These are phyloP conservation scores for Phataginus tetradactyla DNA, from an alignment of 2,797 vertebrate genomes.

Conservation along the genomic window DNA sequence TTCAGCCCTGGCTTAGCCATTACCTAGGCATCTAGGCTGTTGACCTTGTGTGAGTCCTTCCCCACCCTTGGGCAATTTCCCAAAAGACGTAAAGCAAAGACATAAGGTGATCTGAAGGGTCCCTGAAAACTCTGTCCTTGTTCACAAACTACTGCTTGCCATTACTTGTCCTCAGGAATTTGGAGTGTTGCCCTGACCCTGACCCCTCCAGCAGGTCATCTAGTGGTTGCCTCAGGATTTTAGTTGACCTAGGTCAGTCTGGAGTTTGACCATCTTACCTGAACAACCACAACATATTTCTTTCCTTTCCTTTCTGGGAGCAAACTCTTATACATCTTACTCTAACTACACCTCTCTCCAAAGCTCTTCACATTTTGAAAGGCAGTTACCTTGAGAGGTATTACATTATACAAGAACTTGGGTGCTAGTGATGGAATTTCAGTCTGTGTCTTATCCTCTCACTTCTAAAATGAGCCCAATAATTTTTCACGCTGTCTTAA, in stretches of 20 bases:
- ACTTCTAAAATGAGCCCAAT: background rate
- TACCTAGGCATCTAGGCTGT: background rate
- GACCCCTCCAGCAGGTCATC: background rate
- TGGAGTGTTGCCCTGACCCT: background rate
- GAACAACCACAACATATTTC: background rate
- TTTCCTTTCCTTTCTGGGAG: background rate
- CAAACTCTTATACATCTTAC: background rate
- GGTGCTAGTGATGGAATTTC: background rate
- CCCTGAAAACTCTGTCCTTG: background rate
- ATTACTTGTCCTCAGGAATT: background rate
- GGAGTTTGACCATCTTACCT: background rate
- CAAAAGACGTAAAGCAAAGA: background rate
- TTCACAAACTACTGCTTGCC: background rate
- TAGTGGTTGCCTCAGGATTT: background rate
- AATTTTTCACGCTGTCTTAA: background rate
- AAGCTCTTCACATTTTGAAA: constrained; percentile 11
- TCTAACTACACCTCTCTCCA: background rate
- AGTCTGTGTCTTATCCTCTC: background rate
- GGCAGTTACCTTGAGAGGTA: background rate
- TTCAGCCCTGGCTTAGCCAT: background rate
- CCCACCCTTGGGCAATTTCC: background rate
- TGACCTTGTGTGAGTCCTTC: background rate
- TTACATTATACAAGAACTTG: background rate
- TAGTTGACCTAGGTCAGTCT: background rate
- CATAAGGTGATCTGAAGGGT: background rate